Evolutionary conservation across 2,888 invertebrate species (phyloP), one percentile per base, ranked within the genome.

Genomic region (Apantesis nais): DNA sequence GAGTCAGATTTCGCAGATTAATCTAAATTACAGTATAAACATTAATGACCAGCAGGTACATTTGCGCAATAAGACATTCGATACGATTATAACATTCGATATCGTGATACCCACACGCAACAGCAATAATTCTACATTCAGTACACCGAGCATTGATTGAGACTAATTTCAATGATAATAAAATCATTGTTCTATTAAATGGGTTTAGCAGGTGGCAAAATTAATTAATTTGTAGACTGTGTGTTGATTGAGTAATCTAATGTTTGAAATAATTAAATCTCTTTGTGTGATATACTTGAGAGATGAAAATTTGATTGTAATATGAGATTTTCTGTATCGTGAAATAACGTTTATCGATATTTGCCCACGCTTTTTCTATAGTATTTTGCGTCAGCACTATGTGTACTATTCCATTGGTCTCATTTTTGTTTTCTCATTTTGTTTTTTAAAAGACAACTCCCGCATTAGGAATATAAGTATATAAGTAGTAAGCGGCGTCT

Each of bases 1-100:
- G 37, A n/a, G 9, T 66, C 37, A 34, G 19, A 67, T 67, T 62
- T 55, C 66, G 39, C 55, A 22, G 16, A 63, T 22, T 58, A 66
- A 70, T 70, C 55, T 31, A 62, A 67, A 66, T 12, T 66, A 70
- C 41, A 55, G 34, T 19, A 31, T 12, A 34, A 68, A 19, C 52
- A 37, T 19, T 14, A 37, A 62, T 39, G 62, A 41, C 41, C 25
- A 60, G 34, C 65, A 9, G 22, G 12, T 65, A 25, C 29, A 37
- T 55, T 66, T 66, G 37, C 66, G 55, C 55, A 66, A 55, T 29
- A 64, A 66, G 37, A 55, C 55, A 14, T 37, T 65, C 39, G 66
- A 25, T 19, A n/a, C n/a, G 34, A n/a, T 55, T 48, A 8, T 65
- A n/a, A 34, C 48, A 48, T 31, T 44, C 34, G 64, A 37, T 66